A percentile compares a stretch with the other conserved stretches of the same genome.
These are phyloP conservation scores for Cepaea hortensis DNA, from an alignment of 2,888 invertebrate genomes.

Conservation along the genomic window DNA sequence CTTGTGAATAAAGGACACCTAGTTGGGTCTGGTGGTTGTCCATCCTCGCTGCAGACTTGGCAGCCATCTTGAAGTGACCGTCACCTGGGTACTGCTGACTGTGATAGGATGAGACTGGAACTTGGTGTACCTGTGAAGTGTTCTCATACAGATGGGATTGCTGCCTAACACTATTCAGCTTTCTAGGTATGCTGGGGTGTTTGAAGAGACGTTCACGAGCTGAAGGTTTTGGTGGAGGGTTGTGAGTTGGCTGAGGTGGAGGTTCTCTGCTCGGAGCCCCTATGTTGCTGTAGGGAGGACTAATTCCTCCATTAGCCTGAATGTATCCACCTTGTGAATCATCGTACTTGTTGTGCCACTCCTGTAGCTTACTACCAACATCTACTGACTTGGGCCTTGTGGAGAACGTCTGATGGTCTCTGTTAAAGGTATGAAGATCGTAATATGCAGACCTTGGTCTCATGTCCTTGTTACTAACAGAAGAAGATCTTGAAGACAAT, in stretches of 20 bases:
- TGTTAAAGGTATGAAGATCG: conserved; percentile 54
- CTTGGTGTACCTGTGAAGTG: conserved; percentile 63
- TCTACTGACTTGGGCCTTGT: conserved; percentile 68
- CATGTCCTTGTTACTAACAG: conserved; percentile 59
- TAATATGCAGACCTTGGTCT: conserved; percentile 69
- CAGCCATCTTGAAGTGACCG: conserved; percentile 54
- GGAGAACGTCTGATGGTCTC: conserved; percentile 61
- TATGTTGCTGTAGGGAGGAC: conserved; percentile 59
- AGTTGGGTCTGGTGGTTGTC: conserved; percentile 65
- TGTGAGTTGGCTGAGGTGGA: conserved; percentile 38
- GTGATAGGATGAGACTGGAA: conserved; percentile 65
- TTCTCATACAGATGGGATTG: conserved; percentile 71
- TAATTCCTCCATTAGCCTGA: conserved; percentile 34
- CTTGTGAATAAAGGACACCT: conserved; percentile 55
- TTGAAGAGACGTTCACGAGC: conserved; percentile 51
- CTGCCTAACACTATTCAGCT: conserved; percentile 60
- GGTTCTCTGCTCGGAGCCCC: conserved; percentile 44
- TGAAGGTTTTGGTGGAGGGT: conserved; percentile 40
- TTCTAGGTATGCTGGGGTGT: conserved; percentile 19
- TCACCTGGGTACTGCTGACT: conserved; percentile 58
- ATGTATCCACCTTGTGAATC: conserved; percentile 50
- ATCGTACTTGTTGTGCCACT: conserved; percentile 68
- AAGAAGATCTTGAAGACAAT: conserved; percentile 61
- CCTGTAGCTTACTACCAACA: conserved; percentile 62
- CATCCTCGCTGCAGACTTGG: conserved; percentile 62